Percentiles rank a stretch among this genome's conserved stretches.
Evolutionary conservation across 2,888 invertebrate genomes (phyloP).

Genomic region (Galerucella nymphaeae): DNA sequence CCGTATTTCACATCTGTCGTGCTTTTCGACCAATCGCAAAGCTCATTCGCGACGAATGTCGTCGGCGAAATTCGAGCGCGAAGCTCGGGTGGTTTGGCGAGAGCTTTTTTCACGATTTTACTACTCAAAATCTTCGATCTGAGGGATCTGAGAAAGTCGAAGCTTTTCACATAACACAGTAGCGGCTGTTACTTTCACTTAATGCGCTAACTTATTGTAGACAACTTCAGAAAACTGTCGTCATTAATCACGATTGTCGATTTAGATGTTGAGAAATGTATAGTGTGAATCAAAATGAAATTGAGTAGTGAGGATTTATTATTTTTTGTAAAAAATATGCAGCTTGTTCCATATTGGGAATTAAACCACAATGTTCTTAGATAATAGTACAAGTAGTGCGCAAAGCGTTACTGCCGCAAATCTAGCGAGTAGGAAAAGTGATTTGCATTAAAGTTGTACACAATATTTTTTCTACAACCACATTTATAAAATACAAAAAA

Average conservation of each 20-base stretch:
- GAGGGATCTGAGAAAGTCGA: constrained; percentile 15
- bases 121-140: constrained; percentile 31
- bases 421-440: no score
- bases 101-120: constrained; percentile 43
- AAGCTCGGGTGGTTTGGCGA: constrained; percentile 31
- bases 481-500: no score
- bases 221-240: background rate
- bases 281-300: background rate
- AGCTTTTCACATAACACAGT: constrained; percentile 6
- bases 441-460: no score
- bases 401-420: no score
- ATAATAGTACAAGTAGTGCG: no score
- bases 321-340: no score
- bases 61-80: constrained; percentile 46
- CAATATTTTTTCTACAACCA: no score
- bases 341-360: no score
- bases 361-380: no score
- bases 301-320: no score
- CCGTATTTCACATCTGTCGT: constrained; percentile 64
- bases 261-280: background rate
- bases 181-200: background rate
- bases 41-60: constrained; percentile 45
- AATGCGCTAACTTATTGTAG: background rate
- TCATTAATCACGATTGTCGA: background rate
- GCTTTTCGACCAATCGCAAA: constrained; percentile 62